Conservation (phyloP, 2,113 vertebrate species). For the Camelus dromedarius region DNA sequence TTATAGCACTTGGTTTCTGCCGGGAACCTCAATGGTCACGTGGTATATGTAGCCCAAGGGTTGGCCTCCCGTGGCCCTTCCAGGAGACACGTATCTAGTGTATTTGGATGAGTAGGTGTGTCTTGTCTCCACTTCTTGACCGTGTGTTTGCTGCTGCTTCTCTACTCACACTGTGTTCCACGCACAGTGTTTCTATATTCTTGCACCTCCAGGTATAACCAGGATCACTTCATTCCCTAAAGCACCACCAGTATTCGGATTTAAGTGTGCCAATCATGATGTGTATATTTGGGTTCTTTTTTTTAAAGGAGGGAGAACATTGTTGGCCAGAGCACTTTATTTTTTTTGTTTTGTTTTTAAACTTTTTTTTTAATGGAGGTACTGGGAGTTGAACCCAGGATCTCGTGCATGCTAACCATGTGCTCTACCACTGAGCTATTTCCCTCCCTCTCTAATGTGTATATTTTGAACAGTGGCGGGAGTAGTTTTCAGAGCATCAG, state of each 20-base stretch:
- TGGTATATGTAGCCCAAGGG: neutral
- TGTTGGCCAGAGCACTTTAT: no score
- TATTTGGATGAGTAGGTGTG: accelerated
- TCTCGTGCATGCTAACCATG: no score
- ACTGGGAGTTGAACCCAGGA: no score
- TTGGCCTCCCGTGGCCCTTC: neutral
- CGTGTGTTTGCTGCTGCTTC: neutral
- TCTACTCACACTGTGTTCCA: accelerated
- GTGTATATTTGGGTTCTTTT: neutral
- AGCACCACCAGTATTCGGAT: neutral
- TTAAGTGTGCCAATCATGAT: neutral
- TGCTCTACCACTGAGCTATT: no score
- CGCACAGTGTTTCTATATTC: neutral
- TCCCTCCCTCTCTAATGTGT: no score
- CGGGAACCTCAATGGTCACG: neutral
- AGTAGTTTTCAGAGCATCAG: neutral
- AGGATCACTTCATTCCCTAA: neutral
- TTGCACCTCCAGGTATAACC: neutral
- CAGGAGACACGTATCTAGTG: neutral
- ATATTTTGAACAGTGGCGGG: neutral
- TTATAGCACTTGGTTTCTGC: neutral
- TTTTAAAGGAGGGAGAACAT: no score
- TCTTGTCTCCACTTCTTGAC: neutral
- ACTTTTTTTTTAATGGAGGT: no score
- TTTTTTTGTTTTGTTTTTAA: no score